A percentile compares a stretch with the other conserved stretches of the same genome.
phyloP scores from a whole-genome alignment of 2,888 invertebrate genomes.

The Microchrysa polita region DNA sequence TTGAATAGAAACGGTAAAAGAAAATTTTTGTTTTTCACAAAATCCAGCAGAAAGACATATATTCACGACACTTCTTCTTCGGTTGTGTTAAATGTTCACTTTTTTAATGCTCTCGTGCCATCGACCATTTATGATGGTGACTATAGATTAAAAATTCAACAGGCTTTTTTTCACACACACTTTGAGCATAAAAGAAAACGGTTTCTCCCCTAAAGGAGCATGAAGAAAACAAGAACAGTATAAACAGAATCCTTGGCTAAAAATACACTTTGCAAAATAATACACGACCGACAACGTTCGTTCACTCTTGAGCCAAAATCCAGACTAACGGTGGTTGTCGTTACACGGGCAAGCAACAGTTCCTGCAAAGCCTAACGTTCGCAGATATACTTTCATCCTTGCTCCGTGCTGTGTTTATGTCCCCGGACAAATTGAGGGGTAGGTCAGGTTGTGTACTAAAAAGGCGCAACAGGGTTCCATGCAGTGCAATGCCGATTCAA shows the following conservation, averaged over 20 bases:
- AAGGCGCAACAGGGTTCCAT: constrained; percentile 49
- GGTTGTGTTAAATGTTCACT: not conserved
- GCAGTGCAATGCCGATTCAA: constrained; percentile 8
- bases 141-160: not conserved
- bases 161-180: too few species aligned
- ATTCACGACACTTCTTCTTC: constrained; percentile 18
- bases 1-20: constrained; percentile 1
- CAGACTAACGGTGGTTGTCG: constrained; percentile 25
- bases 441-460: constrained; percentile 47
- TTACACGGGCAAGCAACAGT: not conserved
- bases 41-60: constrained; percentile 1
- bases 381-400: constrained; percentile 28
- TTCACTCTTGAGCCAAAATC: constrained; percentile 38
- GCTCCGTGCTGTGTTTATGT: constrained; percentile 45
- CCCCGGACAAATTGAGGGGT: constrained; percentile 46
- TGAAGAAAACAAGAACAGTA: not conserved
- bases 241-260: constrained; percentile 30
- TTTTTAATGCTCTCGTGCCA: not conserved
- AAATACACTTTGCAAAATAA: not conserved
- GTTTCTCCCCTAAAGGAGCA: not conserved
- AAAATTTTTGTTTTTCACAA: not conserved
- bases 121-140: not conserved
- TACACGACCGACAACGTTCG: constrained; percentile 34
- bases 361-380: constrained; percentile 6
- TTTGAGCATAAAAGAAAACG: not conserved